Evolutionary conservation across 2,888 invertebrate genomes (phyloP), one percentile per base, ranked within the genome.

Genomic region (Malthinus seriepunctatus): DNA sequence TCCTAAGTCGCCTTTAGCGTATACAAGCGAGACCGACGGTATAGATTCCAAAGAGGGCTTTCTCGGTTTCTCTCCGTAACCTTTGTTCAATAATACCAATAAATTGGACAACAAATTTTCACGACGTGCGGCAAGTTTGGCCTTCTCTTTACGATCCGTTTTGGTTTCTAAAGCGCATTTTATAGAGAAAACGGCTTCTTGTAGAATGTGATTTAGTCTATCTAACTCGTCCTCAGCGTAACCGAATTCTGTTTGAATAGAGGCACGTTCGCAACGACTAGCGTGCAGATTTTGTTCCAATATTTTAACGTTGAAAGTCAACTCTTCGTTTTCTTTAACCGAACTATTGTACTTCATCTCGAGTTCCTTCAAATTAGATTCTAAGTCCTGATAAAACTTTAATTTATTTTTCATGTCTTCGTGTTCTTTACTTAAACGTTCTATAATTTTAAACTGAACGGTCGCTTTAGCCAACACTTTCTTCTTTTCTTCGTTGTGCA

Each of bases 1-100:
- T 7, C 88, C 88, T 57, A 88, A 81, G 72, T 87, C 87, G 8
- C 88, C 88, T 63, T 84, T 83, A 47, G 81, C 78, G 66, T 89
- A 88, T 14, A 86, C 78, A 35, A 81, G 81, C 1, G 78, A 46
- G 8, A 59, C 31, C 7, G 58, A 62, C 8, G 69, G 67, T n/a
- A 78, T 65, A 3, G 77, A 73, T 15, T 72, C 79, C 23, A 83
- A 70, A 0, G 85, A 84, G 23, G 81, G 80, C 35, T 81, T 70
- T 8, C 72, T 70, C 1, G 72, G 69, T 23, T 77, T 70, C 1
- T 79, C 71, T 11, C 72, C 72, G 34, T 42, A 84, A 2, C 73
- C 73, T 61, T 71, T 72, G 34, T 66, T 73, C 34, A 79, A 60
- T 8, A 79, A 51, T 1, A 64, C 63, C 23, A 78, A 71, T 7